Evolutionary conservation across 2,113 vertebrate genomes (phyloP).

Genomic region (Catharus bicknelli): DNA sequence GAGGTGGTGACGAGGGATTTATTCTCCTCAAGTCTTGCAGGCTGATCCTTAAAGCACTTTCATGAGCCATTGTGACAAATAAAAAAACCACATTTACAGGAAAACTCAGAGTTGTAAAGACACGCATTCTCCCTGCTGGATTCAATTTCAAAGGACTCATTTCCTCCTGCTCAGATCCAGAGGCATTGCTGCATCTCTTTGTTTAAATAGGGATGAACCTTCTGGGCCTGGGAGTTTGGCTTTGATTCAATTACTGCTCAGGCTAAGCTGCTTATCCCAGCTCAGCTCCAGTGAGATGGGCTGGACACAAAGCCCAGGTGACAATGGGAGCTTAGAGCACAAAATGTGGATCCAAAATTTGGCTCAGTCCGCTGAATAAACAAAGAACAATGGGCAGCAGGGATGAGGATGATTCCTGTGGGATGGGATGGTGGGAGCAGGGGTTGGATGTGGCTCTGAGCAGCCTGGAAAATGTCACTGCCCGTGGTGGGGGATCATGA

Average conservation of each 20-base stretch:
- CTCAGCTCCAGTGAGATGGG: not conserved
- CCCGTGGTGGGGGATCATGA: not conserved
- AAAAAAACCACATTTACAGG: not conserved
- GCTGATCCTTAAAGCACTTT: not conserved
- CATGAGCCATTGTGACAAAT: not conserved
- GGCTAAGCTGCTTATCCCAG: conserved; percentile 6
- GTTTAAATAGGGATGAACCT: conserved; percentile 21
- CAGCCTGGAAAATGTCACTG: not conserved
- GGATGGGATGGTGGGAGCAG: too few relatives aligned
- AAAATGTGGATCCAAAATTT: not conserved
- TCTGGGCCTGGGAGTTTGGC: conserved; percentile 37
- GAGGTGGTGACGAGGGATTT: not conserved
- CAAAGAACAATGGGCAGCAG: not conserved
- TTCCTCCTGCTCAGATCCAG: not conserved
- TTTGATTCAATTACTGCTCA: conserved; percentile 35
- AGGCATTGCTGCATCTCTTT: not conserved
- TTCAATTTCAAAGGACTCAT: not conserved
- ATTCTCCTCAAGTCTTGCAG: not conserved
- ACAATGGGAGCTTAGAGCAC: not conserved
- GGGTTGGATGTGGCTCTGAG: not conserved
- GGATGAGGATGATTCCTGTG: not conserved
- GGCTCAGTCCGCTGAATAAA: not conserved
- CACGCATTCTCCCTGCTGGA: not conserved
- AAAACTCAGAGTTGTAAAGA: not conserved
- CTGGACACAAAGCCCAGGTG: conserved; percentile 17